A percentile compares a stretch with the other conserved stretches of the same genome.
Conservation (phyloP, 1,140 invertebrate species). For the Chironomus tepperi region DNA sequence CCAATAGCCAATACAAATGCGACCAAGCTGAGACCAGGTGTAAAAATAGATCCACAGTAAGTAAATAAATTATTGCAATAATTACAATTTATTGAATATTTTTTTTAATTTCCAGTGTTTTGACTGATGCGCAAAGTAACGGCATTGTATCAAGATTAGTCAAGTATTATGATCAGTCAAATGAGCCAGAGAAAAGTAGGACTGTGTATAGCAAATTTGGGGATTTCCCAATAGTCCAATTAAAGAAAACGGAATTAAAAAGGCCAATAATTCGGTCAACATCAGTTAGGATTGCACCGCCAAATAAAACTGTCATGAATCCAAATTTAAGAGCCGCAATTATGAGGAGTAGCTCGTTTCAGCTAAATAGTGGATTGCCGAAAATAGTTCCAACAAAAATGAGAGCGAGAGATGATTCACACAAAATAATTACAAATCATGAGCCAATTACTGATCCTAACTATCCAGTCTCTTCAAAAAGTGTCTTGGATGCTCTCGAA, state of each 20-base stretch:
- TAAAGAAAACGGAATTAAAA: neutral
- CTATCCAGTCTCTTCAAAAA: neutral
- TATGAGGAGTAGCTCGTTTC: neutral
- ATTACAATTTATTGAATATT: neutral
- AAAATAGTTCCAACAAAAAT: slow-evolving; percentile 5
- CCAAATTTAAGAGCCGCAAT: neutral
- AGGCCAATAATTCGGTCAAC: neutral
- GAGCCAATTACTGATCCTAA: neutral
- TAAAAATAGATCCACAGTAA: slow-evolving; percentile 6
- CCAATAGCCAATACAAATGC: neutral
- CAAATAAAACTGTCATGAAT: neutral
- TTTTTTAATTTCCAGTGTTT: neutral
- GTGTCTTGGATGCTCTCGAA: slow-evolving; percentile 7
- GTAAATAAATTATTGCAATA: neutral
- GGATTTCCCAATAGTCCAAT: neutral
- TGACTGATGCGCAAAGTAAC: neutral
- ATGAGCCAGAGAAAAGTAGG: neutral
- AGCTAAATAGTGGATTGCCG: neutral
- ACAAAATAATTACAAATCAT: slow-evolving; percentile 14
- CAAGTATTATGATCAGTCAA: slow-evolving; percentile 13
- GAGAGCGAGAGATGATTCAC: slow-evolving; percentile 10
- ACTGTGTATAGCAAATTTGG: neutral
- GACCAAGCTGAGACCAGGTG: neutral
- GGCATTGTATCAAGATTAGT: neutral
- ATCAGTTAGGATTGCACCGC: neutral